A percentile compares a stretch with the other conserved stretches of the same genome.
phyloP scores from a whole-genome alignment of 2,888 invertebrate species.

The Standfussiana lucernea region DNA sequence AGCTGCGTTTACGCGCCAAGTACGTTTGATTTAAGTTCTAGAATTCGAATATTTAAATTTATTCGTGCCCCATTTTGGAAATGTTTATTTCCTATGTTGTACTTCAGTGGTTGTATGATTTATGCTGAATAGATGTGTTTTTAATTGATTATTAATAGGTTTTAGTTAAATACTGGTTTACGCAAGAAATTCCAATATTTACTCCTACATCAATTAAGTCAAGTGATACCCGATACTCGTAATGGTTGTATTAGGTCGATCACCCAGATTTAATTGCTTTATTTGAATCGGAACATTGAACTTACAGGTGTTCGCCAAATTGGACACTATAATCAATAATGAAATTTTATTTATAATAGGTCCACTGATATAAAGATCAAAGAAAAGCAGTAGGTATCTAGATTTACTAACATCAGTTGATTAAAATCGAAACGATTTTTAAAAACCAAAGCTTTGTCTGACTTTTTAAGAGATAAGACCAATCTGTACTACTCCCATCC shows the following conservation, averaged over 20 bases:
- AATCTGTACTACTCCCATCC: neutral
- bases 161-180: constrained; percentile 71
- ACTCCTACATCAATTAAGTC: constrained; percentile 57
- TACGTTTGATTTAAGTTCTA: constrained; percentile 75
- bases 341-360: constrained; percentile 10
- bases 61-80: constrained; percentile 83
- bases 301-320: constrained; percentile 19
- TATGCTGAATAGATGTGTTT: constrained; percentile 77
- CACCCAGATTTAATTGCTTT: constrained; percentile 38
- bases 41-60: constrained; percentile 80
- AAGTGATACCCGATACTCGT: constrained; percentile 41
- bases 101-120: constrained; percentile 80
- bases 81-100: constrained; percentile 77
- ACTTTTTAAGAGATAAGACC: neutral
- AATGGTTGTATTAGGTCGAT: constrained; percentile 34
- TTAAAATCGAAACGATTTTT: neutral
- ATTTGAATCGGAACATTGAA: constrained; percentile 24
- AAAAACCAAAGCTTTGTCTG: too few species aligned
- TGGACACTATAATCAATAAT: constrained; percentile 7
- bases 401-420: neutral
- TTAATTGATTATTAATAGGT: constrained; percentile 80
- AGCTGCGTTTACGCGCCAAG: constrained; percentile 80
- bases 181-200: constrained; percentile 63
- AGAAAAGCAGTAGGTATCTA: too few species aligned
- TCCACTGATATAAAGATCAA: neutral